Percentiles rank a stretch among this genome's conserved stretches.
These are phyloP conservation scores for Trachythela sp. DNA, from an alignment of 64 coral and sea anemone genomes.

Conservation along the genomic window DNA sequence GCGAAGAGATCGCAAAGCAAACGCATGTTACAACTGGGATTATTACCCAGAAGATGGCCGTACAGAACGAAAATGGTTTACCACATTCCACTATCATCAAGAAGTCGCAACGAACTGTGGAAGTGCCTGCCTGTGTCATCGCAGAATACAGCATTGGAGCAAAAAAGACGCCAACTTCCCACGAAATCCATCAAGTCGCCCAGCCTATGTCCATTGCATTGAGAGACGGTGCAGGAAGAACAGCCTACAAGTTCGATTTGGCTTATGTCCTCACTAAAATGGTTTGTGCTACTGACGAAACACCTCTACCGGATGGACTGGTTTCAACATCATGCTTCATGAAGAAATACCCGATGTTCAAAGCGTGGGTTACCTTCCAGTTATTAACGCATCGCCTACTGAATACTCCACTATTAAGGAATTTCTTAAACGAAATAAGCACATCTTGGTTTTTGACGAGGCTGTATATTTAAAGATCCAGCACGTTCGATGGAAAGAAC, in stretches of 20 bases:
- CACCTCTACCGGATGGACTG: background rate
- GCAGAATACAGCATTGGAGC: background rate
- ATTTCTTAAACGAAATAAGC: conserved; percentile 2
- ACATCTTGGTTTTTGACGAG: background rate
- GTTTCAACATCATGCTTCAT: background rate
- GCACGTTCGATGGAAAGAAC: background rate
- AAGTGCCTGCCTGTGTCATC: background rate
- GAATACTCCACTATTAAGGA: conserved; percentile 16
- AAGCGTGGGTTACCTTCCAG: background rate
- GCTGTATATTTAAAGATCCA: background rate
- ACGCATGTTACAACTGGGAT: background rate
- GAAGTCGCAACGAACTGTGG: conserved; percentile 16
- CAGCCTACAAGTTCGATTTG: conserved; percentile 9
- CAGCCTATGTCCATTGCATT: background rate
- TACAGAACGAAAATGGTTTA: background rate
- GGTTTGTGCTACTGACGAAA: background rate
- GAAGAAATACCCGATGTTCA: conserved; percentile 17
- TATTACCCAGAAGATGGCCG: background rate
- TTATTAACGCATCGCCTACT: conserved; percentile 15
- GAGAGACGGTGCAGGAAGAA: background rate
- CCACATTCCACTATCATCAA: conserved; percentile 13
- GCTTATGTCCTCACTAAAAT: background rate
- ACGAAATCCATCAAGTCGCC: background rate
- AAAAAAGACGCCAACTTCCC: background rate
- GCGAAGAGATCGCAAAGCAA: conserved; percentile 8